Conservation (phyloP, 1,140 invertebrate species). For the Ceratosolen solmsi region DNA sequence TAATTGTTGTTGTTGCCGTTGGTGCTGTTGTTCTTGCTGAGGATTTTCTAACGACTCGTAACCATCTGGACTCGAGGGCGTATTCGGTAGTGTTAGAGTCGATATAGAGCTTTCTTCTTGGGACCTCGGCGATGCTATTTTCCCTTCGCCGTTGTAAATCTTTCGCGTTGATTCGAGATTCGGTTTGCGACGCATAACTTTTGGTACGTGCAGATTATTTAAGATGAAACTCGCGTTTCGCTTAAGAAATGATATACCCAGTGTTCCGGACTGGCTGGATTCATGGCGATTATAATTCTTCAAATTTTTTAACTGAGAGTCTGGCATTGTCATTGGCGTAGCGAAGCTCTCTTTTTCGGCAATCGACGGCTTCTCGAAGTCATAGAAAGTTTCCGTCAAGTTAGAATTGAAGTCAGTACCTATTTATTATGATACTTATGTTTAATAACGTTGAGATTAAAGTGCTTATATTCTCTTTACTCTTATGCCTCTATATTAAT, state of each 20-base stretch:
- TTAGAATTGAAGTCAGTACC: conserved; percentile 11
- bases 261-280: background rate
- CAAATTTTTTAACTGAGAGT: background rate
- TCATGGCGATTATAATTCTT: background rate
- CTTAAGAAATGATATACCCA: conserved; percentile 10
- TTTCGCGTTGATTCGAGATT: conserved; percentile 58
- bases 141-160: conserved; percentile 18
- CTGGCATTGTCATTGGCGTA: conserved; percentile 1
- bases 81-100: conserved; percentile 44
- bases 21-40: background rate
- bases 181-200: conserved; percentile 34
- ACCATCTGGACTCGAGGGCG: conserved; percentile 12
- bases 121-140: conserved; percentile 25
- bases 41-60: background rate
- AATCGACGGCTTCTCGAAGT: background rate
- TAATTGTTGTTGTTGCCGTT: background rate
- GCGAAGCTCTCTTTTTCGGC: background rate
- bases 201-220: background rate
- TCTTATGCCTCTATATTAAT: too few relatives aligned
- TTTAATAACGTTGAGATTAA: too few relatives aligned
- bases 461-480: too few relatives aligned
- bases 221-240: conserved; percentile 23
- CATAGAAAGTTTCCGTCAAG: background rate
- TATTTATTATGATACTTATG: background rate
- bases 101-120: conserved; percentile 50